A percentile compares a stretch with the other conserved stretches of the same genome.
These are phyloP conservation scores for Acanthosepion pharaonis DNA, from an alignment of 2,888 invertebrate genomes.

Conservation along the genomic window DNA sequence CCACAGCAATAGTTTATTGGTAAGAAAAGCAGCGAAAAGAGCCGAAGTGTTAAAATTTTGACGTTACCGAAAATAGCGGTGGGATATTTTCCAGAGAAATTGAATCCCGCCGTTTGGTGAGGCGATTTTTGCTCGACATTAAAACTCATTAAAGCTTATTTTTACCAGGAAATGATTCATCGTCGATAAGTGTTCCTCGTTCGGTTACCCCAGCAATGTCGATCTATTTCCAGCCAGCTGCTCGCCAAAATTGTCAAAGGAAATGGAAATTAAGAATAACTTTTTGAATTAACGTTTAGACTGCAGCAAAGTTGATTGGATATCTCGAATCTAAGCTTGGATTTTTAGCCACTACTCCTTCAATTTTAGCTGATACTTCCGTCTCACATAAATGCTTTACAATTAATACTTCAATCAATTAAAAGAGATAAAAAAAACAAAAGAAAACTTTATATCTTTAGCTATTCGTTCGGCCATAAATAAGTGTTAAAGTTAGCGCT, in stretches of 20 bases:
- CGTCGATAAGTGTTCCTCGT: background rate
- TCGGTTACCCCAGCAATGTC: background rate
- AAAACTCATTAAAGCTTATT: background rate
- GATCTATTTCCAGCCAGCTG: background rate
- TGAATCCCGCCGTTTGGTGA: background rate
- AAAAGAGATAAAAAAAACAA: no score
- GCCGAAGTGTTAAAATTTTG: background rate
- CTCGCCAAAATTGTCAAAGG: background rate
- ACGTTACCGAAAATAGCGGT: background rate
- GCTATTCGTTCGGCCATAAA: no score
- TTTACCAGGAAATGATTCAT: background rate
- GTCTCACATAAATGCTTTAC: background rate
- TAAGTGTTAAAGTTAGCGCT: no score
- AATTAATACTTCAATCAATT: no score
- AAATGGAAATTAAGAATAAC: background rate
- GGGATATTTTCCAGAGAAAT: background rate
- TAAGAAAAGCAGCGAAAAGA: background rate
- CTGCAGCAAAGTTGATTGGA: background rate
- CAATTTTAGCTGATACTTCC: rapidly evolving
- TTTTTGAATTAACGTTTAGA: background rate
- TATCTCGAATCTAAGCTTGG: background rate
- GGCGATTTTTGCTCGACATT: background rate
- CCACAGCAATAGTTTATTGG: background rate
- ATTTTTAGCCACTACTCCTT: background rate
- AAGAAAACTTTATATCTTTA: no score